These are phyloP conservation scores for Platysteira castanea DNA, from an alignment of 2,113 vertebrate species.

Conservation along the genomic window DNA sequence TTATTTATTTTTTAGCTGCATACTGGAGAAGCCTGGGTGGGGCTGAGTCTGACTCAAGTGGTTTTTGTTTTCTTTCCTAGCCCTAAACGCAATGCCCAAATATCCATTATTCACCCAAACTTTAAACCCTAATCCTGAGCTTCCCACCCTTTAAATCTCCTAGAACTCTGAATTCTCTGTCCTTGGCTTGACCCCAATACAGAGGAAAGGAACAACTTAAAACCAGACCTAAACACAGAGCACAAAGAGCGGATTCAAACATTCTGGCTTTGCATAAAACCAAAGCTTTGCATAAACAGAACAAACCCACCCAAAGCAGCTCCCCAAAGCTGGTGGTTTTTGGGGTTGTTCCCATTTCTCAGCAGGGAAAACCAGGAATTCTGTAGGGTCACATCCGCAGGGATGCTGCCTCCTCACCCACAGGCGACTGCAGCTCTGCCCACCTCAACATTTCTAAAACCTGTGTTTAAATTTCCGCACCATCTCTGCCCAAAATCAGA, in stretches of 20 bases:
- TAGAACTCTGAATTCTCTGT: not conserved
- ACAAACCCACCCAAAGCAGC: not conserved
- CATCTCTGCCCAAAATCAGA: not conserved
- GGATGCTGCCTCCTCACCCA: not conserved
- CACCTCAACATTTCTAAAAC: not conserved
- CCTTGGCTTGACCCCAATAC: not conserved
- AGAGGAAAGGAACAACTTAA: not conserved
- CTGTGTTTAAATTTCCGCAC: not conserved
- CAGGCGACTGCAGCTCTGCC: not conserved
- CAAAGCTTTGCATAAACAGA: not conserved
- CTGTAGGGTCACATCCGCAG: not conserved
- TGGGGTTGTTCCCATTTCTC: not conserved
- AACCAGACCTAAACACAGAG: not conserved
- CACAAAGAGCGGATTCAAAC: not conserved
- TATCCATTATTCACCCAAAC: not conserved
- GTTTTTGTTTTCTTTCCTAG: not conserved
- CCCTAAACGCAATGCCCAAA: not conserved
- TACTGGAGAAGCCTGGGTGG: not conserved
- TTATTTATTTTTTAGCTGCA: not conserved
- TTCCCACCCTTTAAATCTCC: not conserved
- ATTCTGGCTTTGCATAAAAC: not conserved
- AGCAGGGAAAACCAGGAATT: rapidly evolving
- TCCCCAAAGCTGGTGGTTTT: not conserved
- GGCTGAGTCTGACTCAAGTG: not conserved
- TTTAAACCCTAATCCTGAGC: not conserved